phyloP scores from a whole-genome alignment of 2,888 invertebrate species.

The Eupithecia pulchellata region DNA sequence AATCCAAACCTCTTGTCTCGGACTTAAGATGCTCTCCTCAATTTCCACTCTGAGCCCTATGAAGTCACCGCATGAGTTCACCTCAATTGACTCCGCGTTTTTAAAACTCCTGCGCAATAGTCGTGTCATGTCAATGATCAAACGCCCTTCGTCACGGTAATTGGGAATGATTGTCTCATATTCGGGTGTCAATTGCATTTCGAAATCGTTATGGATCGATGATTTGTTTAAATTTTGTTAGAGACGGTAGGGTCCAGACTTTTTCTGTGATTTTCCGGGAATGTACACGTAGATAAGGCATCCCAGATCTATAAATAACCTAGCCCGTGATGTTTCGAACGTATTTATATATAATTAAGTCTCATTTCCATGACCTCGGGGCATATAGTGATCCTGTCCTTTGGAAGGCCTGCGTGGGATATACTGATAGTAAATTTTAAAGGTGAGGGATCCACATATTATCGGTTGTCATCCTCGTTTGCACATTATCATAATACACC shows the following conservation, averaged over 20 bases:
- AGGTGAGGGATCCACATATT: too few relatives aligned
- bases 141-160: slow-evolving; percentile 25
- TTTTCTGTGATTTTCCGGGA: background rate
- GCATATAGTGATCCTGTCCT: too few relatives aligned
- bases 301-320: background rate
- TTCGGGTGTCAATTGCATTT: slow-evolving; percentile 31
- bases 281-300: background rate
- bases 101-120: slow-evolving; percentile 55
- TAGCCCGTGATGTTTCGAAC: background rate
- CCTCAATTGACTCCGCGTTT: slow-evolving; percentile 56
- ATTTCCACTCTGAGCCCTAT: slow-evolving; percentile 22
- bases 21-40: background rate
- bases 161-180: slow-evolving; percentile 28
- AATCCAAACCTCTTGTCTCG: too few relatives aligned
- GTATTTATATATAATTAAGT: too few relatives aligned
- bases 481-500: too few relatives aligned
- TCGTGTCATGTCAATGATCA: slow-evolving; percentile 33
- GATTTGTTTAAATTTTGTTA: slow-evolving; percentile 14
- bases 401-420: too few relatives aligned
- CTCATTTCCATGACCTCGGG: too few relatives aligned
- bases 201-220: slow-evolving; percentile 14
- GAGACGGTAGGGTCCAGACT: background rate
- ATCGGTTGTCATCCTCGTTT: too few relatives aligned
- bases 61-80: slow-evolving; percentile 54
- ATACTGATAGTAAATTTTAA: too few relatives aligned